Evolutionary conservation across 2,797 vertebrate genomes (phyloP).

Genomic region (Todus mexicanus): DNA sequence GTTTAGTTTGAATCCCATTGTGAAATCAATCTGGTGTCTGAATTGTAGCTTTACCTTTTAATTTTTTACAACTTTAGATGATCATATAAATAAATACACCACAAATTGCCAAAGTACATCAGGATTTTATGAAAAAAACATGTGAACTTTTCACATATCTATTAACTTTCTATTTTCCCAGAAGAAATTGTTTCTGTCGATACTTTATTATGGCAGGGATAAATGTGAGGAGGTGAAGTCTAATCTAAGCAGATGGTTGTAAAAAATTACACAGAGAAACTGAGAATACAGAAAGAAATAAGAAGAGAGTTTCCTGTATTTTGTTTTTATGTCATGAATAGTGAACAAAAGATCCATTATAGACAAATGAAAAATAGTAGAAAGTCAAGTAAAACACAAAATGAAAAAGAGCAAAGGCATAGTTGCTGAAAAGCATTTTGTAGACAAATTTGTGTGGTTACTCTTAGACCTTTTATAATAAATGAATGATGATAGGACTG

Average conservation of each 20-base stretch:
- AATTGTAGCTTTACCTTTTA: background rate
- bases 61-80: background rate
- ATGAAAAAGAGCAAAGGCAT: background rate
- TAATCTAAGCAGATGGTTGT: conserved; percentile 11
- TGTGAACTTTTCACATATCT: background rate
- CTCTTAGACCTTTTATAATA: background rate
- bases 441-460: background rate
- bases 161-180: conserved; percentile 22
- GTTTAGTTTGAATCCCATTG: background rate
- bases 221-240: background rate
- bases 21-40: background rate
- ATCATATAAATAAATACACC: background rate
- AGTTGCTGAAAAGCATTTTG: background rate
- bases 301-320: background rate
- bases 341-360: background rate
- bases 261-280: background rate
- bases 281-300: background rate
- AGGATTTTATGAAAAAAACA: background rate
- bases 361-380: background rate
- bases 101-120: background rate
- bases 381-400: background rate
- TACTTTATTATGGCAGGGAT: conserved; percentile 4
- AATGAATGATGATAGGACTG: background rate
- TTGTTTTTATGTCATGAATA: background rate
- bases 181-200: conserved; percentile 10